phyloP scores from a whole-genome alignment of 2,797 vertebrate species.

The Poecile montanus region DNA sequence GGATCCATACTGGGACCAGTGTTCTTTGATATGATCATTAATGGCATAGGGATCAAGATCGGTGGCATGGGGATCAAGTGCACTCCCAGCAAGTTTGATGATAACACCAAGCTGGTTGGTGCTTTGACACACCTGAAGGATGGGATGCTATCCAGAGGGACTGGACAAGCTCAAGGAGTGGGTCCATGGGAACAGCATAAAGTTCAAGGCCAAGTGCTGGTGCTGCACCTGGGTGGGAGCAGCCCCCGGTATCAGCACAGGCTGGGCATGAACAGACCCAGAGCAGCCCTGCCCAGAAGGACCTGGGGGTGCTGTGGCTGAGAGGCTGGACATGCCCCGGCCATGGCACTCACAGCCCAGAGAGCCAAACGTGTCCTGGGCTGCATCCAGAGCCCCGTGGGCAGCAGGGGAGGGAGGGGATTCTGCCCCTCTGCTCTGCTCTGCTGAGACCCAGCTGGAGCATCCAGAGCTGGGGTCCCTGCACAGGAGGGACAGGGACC shows the following conservation, averaged over 20 bases:
- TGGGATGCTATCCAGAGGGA: background rate
- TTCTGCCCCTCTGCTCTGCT: background rate
- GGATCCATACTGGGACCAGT: background rate
- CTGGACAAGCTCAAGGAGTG: background rate
- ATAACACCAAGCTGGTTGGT: background rate
- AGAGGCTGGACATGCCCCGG: background rate
- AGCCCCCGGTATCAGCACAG: fast-evolving
- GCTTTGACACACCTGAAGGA: background rate
- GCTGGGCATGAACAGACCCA: background rate
- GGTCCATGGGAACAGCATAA: background rate
- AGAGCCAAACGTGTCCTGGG: too few species aligned
- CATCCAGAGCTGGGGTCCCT: background rate
- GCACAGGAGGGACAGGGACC: background rate
- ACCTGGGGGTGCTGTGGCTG: background rate
- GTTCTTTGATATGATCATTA: background rate
- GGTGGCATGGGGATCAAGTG: background rate
- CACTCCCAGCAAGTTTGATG: background rate
- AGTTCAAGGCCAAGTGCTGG: background rate
- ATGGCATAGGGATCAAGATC: background rate
- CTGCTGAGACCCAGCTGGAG: background rate
- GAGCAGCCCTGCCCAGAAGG: background rate
- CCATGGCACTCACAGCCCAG: too few species aligned
- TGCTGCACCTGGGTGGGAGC: background rate
- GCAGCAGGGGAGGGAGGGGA: too few species aligned
- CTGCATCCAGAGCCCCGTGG: too few species aligned